phyloP scores from a whole-genome alignment of 2,113 vertebrate genomes.

The Paraplagusia blochii region DNA sequence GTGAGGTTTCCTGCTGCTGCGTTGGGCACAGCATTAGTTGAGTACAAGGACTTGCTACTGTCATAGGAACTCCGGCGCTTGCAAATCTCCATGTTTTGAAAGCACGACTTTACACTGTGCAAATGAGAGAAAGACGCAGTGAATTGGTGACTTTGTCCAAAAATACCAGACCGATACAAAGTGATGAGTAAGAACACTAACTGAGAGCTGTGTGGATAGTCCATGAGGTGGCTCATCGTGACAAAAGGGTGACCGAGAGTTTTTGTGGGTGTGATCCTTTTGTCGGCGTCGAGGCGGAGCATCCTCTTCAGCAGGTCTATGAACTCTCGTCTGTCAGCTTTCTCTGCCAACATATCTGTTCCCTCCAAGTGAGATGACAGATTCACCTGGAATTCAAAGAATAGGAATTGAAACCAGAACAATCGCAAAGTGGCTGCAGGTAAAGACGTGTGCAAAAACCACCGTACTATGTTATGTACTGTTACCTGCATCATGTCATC shows the following conservation, averaged over 20 bases:
- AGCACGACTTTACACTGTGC: slow-evolving; percentile 94
- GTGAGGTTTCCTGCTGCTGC: slow-evolving; percentile 95
- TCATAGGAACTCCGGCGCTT: slow-evolving; percentile 93
- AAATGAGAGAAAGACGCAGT: neutral
- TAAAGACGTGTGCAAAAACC: neutral
- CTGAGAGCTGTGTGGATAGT: slow-evolving; percentile 97
- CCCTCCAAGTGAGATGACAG: slow-evolving; percentile 95
- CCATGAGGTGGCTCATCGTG: slow-evolving; percentile 94
- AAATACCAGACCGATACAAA: neutral
- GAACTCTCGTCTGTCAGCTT: slow-evolving; percentile 94
- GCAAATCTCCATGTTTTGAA: slow-evolving; percentile 99
- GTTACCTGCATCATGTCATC: slow-evolving; percentile 98
- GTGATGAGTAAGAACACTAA: slow-evolving; percentile 63
- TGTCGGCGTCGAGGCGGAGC: slow-evolving; percentile 98
- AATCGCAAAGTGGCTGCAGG: neutral
- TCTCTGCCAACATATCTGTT: slow-evolving; percentile 97
- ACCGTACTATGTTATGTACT: neutral
- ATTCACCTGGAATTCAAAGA: slow-evolving; percentile 82
- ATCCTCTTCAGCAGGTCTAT: slow-evolving; percentile 97
- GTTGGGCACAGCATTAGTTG: slow-evolving; percentile 88
- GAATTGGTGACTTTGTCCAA: neutral
- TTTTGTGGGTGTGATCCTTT: slow-evolving; percentile 95
- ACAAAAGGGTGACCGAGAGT: slow-evolving; percentile 95
- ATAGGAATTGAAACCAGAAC: neutral
- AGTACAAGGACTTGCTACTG: slow-evolving; percentile 91